Conservation (phyloP, 2,113 vertebrate species). For the Halichoerus grypus region DNA sequence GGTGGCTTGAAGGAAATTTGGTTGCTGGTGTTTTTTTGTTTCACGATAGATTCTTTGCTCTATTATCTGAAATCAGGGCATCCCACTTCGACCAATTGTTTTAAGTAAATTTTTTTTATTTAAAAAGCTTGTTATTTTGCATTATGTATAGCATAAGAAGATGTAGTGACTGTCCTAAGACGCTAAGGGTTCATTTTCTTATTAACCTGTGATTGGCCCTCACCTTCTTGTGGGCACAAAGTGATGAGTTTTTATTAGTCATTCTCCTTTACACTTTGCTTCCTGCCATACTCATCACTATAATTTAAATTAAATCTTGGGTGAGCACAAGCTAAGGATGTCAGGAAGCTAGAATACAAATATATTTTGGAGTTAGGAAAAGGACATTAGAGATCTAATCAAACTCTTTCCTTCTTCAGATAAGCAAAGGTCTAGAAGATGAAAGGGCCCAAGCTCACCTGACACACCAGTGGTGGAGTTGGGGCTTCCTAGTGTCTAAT, state of each 20-base stretch:
- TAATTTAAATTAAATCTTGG: conserved; percentile 35
- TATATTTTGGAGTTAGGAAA: background rate
- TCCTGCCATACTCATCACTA: background rate
- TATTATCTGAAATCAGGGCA: conserved; percentile 27
- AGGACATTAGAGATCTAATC: background rate
- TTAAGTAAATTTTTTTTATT: background rate
- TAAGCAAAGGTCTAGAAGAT: background rate
- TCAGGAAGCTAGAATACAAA: background rate
- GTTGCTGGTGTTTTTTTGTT: conserved; percentile 8
- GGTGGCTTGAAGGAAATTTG: background rate
- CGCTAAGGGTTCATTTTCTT: background rate
- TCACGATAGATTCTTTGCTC: conserved; percentile 1
- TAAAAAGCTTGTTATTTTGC: conserved; percentile 22
- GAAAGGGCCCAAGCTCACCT: background rate
- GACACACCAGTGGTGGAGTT: background rate
- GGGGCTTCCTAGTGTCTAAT: background rate
- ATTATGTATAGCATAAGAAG: background rate
- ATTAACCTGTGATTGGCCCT: background rate
- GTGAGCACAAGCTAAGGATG: background rate
- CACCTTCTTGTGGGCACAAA: conserved; percentile 17
- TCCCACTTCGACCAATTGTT: background rate
- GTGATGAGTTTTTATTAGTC: background rate
- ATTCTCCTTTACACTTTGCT: background rate
- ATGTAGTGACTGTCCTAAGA: background rate
- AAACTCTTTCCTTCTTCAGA: background rate